Percentiles rank a stretch among this genome's conserved stretches.
These are phyloP conservation scores for Pangasius krempfi DNA, from an alignment of 2,797 vertebrate species.

Conservation along the genomic window DNA sequence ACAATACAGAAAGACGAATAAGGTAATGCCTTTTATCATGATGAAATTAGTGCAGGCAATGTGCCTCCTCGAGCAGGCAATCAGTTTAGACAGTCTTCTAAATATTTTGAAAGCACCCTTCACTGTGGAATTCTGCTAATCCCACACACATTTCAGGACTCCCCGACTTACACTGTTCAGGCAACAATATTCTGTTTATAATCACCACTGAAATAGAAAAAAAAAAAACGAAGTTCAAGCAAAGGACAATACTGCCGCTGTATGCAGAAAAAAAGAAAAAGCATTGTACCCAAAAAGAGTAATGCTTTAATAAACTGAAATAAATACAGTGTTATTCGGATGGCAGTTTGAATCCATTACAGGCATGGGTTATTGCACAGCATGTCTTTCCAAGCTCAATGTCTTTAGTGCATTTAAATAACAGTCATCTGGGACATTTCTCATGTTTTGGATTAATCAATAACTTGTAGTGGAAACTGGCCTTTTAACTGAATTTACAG, in stretches of 20 bases:
- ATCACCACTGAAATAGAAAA: conserved; percentile 10
- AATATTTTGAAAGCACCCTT: conserved; percentile 49
- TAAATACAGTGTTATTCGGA: conserved; percentile 76
- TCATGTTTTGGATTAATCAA: conserved; percentile 16
- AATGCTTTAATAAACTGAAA: conserved; percentile 76
- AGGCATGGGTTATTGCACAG: conserved; percentile 78
- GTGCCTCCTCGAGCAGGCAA: background rate
- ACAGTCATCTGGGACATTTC: conserved; percentile 27
- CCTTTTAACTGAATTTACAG: conserved; percentile 10
- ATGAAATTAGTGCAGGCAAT: conserved; percentile 11
- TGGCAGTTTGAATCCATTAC: conserved; percentile 77
- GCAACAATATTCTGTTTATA: conserved; percentile 28
- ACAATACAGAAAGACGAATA: conserved; percentile 4
- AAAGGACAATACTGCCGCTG: background rate
- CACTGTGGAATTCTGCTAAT: conserved; percentile 38
- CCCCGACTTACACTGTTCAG: conserved; percentile 12
- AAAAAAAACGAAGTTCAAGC: conserved; percentile 24
- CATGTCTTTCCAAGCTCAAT: conserved; percentile 61
- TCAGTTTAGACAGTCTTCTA: background rate
- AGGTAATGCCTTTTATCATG: conserved; percentile 11
- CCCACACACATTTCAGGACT: conserved; percentile 34
- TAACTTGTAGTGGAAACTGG: conserved; percentile 13
- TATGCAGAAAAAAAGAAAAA: conserved; percentile 32
- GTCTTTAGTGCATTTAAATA: conserved; percentile 59
- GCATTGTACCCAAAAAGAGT: conserved; percentile 52